Conservation (phyloP, 2,888 invertebrate species). For the Melipona beecheii region DNA sequence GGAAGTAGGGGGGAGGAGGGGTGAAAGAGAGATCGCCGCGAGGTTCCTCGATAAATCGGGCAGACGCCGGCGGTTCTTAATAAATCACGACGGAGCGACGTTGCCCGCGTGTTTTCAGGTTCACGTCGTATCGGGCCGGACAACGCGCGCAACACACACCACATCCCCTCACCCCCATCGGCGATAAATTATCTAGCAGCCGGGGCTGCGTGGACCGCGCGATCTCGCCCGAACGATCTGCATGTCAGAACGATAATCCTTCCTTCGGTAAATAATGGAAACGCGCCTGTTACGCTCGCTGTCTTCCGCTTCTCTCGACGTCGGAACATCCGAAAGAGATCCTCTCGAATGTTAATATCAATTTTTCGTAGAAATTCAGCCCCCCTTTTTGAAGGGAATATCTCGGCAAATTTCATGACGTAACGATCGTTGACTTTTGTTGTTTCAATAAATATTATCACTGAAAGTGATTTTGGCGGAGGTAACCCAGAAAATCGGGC, state of each 20-base stretch:
- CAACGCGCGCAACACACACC: not conserved
- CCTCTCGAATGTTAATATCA: no score
- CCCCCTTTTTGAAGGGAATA: no score
- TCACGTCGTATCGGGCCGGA: constrained; percentile 9
- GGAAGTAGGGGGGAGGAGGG: not conserved
- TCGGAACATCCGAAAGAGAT: no score
- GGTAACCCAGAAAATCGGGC: no score
- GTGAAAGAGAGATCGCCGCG: not conserved
- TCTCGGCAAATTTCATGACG: no score
- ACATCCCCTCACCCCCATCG: not conserved
- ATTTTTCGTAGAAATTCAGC: no score
- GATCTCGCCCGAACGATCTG: constrained; percentile 39
- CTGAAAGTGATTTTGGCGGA: no score
- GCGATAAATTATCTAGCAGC: constrained; percentile 46
- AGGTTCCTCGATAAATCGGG: constrained; percentile 6
- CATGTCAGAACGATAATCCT: constrained; percentile 48
- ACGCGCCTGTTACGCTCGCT: not conserved
- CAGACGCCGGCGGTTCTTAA: constrained; percentile 32
- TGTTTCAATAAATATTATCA: no score
- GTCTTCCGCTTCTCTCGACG: not conserved
- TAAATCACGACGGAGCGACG: constrained; percentile 34
- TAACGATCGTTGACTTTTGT: no score
- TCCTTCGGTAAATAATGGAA: constrained; percentile 45
- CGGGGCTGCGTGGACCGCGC: not conserved
- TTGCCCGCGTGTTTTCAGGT: constrained; percentile 28